These are phyloP conservation scores for Hephaestus fuliginosus DNA, from an alignment of 2,797 vertebrate genomes.

Conservation along the genomic window DNA sequence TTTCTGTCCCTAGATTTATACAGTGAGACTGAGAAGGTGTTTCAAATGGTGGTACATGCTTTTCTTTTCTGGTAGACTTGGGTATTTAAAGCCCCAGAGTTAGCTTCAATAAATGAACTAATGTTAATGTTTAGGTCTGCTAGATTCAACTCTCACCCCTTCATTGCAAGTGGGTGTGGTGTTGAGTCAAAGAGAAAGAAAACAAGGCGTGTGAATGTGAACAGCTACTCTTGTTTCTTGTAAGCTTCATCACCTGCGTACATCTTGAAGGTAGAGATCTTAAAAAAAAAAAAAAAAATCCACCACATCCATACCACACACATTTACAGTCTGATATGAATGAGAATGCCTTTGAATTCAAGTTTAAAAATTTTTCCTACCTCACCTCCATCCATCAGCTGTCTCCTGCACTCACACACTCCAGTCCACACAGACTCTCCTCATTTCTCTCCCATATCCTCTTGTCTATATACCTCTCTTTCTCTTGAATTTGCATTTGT, in stretches of 20 bases:
- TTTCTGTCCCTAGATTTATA: background rate
- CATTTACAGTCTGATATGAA: slow-evolving; percentile 6
- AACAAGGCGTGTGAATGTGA: background rate
- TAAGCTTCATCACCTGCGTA: background rate
- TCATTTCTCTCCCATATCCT: slow-evolving; percentile 1
- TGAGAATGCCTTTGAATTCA: background rate
- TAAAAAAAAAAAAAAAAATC: background rate
- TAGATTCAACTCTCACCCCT: background rate
- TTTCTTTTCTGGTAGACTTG: background rate
- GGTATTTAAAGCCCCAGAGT: background rate
- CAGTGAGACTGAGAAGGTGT: background rate
- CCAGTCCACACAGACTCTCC: background rate
- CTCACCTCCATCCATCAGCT: background rate
- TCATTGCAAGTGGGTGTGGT: background rate
- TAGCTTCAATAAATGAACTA: background rate
- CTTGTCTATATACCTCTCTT: slow-evolving; percentile 3
- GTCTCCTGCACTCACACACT: background rate
- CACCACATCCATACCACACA: background rate
- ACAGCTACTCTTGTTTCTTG: background rate
- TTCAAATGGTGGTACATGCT: background rate
- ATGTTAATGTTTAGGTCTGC: background rate
- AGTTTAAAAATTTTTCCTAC: background rate
- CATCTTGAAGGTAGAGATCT: background rate
- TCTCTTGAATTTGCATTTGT: slow-evolving; percentile 6
- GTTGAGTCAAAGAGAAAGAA: background rate